phyloP scores from a whole-genome alignment of 2,113 vertebrate genomes.

The Penelope pileata region DNA sequence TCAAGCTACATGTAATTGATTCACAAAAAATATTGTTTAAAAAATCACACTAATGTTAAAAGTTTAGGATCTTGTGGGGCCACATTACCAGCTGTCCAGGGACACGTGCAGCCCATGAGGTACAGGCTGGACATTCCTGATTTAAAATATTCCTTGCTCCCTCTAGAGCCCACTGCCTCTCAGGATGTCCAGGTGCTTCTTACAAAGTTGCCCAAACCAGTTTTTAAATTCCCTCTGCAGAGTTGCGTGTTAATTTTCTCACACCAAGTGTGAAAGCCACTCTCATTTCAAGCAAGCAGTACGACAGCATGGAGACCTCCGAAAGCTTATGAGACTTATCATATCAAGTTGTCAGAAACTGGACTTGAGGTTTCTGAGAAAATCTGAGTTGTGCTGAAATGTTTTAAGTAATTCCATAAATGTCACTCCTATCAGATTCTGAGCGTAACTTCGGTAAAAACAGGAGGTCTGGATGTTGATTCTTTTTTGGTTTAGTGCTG shows the following conservation, averaged over 20 bases:
- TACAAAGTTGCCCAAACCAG: constrained; percentile 5
- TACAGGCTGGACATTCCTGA: not conserved
- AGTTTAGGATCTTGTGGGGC: no score
- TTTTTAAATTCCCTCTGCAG: constrained; percentile 8
- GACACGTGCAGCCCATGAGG: no score
- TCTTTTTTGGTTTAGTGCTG: not conserved
- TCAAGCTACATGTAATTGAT: no score
- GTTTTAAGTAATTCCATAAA: not conserved
- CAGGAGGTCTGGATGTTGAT: not conserved
- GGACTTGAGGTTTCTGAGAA: not conserved
- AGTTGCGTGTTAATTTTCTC: not conserved
- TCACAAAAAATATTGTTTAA: no score
- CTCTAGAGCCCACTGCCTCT: not conserved
- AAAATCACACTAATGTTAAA: no score
- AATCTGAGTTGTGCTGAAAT: not conserved
- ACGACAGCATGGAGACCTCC: not conserved
- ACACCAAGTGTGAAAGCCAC: constrained; percentile 24
- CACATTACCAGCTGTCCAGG: no score
- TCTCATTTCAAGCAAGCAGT: not conserved
- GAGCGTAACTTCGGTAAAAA: not conserved
- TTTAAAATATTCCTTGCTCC: not conserved
- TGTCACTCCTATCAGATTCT: not conserved
- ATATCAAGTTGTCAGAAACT: not conserved
- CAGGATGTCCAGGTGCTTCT: constrained; percentile 4
- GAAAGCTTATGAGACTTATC: not conserved